Percentiles rank a stretch among this genome's conserved stretches.
Evolutionary conservation across 2,797 vertebrate genomes (phyloP).

Genomic region (Merluccius polli): DNA sequence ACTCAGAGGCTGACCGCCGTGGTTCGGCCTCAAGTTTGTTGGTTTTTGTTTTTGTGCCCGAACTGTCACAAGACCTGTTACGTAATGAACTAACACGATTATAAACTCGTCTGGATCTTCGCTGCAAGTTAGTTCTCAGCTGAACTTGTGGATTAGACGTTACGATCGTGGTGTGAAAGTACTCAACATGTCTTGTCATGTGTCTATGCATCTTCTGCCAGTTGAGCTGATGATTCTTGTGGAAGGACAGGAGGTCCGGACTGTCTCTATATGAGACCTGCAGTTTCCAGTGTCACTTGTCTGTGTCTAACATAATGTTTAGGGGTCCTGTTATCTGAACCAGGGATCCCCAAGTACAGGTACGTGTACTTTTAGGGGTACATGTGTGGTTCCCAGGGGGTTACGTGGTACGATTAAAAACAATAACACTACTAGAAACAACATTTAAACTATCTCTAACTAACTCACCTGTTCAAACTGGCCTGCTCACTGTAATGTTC

Average conservation of each 20-base stretch:
- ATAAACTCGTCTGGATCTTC: no score
- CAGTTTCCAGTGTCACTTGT: background rate
- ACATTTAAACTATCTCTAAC: background rate
- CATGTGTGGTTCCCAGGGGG: no score
- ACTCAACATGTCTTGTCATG: background rate
- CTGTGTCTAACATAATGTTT: background rate
- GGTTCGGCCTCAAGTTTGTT: background rate
- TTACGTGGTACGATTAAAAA: background rate
- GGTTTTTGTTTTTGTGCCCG: background rate
- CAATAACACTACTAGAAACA: no score
- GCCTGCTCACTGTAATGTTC: no score
- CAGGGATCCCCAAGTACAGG: background rate
- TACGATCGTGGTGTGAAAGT: no score
- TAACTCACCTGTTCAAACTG: no score
- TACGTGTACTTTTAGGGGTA: no score
- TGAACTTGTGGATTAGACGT: no score
- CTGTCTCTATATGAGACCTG: background rate
- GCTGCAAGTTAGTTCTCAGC: no score
- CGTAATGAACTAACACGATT: no score
- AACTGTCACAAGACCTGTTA: background rate
- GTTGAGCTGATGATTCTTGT: background rate
- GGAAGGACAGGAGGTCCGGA: no score
- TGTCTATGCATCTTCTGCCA: background rate
- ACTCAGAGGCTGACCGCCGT: constrained; percentile 27
- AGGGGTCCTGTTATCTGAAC: background rate